phyloP scores from a whole-genome alignment of 2,797 vertebrate species.

The Pseudocheirus occidentalis region DNA sequence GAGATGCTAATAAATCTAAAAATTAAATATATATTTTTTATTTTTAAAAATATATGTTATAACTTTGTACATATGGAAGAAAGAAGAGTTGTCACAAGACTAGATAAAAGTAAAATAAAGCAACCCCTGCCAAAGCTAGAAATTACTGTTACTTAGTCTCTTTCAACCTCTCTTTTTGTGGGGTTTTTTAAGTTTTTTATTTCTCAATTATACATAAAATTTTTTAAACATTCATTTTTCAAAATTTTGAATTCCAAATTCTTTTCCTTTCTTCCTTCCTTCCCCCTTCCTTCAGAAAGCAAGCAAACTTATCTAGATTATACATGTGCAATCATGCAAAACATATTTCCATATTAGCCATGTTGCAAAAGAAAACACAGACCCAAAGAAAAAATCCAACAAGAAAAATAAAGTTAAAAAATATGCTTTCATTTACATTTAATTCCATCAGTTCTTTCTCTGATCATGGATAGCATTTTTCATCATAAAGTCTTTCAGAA shows the following conservation, averaged over 20 bases:
- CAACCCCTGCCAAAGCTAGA: background rate
- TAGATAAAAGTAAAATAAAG: background rate
- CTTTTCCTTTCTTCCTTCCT: background rate
- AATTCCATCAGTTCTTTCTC: background rate
- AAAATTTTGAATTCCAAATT: background rate
- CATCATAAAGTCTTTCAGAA: background rate
- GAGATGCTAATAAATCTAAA: background rate
- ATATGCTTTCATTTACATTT: background rate
- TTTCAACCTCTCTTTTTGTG: background rate
- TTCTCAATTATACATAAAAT: background rate
- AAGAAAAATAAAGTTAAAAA: background rate
- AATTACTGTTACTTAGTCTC: background rate
- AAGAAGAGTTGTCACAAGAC: background rate
- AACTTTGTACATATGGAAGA: background rate
- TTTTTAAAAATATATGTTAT: background rate
- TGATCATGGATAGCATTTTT: background rate
- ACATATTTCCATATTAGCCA: background rate
- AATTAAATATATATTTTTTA: background rate
- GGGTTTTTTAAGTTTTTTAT: background rate
- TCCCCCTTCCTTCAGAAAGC: background rate
- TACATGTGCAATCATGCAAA: background rate
- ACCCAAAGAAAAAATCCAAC: background rate
- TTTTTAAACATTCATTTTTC: background rate
- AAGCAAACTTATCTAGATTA: background rate
- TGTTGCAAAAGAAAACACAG: background rate